These are phyloP conservation scores for Phortica variegata DNA, from an alignment of 1,140 invertebrate species.

Conservation along the genomic window DNA sequence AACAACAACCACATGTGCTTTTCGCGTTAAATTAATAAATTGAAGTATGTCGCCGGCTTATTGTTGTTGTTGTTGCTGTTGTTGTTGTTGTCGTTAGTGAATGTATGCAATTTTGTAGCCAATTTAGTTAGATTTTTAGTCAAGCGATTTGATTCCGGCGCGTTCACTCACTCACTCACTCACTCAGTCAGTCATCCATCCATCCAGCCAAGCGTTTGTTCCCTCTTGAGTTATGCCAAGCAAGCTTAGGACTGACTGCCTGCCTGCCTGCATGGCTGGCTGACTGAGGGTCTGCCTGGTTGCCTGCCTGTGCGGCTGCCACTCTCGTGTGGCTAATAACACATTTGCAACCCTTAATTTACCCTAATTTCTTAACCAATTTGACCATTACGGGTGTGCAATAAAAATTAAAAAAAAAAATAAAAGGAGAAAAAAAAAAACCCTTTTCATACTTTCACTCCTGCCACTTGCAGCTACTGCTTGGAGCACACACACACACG, in stretches of 20 bases:
- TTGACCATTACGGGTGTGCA: conserved; percentile 53
- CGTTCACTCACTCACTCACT: not conserved
- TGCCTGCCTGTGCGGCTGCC: not conserved
- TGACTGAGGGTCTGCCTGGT: not conserved
- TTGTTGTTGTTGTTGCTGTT: no score
- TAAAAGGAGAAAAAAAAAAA: no score
- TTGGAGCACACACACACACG: no score
- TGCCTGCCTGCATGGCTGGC: no score
- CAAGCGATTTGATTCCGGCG: no score
- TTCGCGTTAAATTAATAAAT: conserved; percentile 46
- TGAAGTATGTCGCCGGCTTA: conserved; percentile 39
- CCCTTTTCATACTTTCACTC: no score
- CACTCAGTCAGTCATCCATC: not conserved
- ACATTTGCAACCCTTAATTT: conserved; percentile 54
- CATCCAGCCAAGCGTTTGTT: conserved; percentile 12
- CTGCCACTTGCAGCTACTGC: no score
- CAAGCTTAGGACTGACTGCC: no score
- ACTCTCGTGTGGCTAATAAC: conserved; percentile 31
- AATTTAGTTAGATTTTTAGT: no score
- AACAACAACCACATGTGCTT: conserved; percentile 6
- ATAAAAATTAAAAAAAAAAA: conserved; percentile 56
- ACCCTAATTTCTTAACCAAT: conserved; percentile 56
- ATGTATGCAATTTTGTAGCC: no score
- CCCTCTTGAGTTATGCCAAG: conserved; percentile 19
- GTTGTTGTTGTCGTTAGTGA: no score